Conservation (phyloP, 2,113 vertebrate genomes). For the Tinamus guttatus region DNA sequence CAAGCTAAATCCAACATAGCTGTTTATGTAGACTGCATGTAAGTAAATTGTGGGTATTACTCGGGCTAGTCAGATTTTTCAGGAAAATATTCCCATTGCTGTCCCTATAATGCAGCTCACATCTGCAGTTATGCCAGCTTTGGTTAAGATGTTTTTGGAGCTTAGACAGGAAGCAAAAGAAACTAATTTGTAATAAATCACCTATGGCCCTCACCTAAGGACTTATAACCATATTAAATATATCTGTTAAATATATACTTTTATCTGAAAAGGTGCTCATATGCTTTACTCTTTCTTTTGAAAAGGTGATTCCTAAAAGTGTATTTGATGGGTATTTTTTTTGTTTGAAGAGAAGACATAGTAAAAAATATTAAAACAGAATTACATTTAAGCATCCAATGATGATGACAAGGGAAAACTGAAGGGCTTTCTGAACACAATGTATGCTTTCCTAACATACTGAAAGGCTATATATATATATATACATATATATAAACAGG, state of each 20-base stretch:
- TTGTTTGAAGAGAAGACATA: neutral
- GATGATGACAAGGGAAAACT: neutral
- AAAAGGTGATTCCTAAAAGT: neutral
- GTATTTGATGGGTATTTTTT: neutral
- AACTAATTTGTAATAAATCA: neutral
- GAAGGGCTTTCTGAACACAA: neutral
- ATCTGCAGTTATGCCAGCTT: neutral
- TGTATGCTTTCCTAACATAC: neutral
- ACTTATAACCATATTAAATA: neutral
- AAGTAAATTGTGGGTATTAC: conserved; percentile 56
- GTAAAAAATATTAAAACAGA: neutral
- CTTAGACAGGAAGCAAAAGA: neutral
- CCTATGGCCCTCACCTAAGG: neutral
- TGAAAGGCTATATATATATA: neutral
- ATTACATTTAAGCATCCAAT: neutral
- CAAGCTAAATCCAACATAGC: conserved; percentile 36
- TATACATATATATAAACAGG: neutral
- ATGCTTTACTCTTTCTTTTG: neutral
- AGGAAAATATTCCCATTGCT: conserved; percentile 25
- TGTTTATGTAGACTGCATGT: conserved; percentile 29
- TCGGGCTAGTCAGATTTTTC: conserved; percentile 41
- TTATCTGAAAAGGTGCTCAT: neutral
- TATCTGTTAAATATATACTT: neutral
- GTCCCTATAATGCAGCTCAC: neutral
- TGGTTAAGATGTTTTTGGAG: neutral